Base-by-base conservation (phyloP, 2,797 vertebrate genomes). In the Sciaenops ocellatus region DNA sequence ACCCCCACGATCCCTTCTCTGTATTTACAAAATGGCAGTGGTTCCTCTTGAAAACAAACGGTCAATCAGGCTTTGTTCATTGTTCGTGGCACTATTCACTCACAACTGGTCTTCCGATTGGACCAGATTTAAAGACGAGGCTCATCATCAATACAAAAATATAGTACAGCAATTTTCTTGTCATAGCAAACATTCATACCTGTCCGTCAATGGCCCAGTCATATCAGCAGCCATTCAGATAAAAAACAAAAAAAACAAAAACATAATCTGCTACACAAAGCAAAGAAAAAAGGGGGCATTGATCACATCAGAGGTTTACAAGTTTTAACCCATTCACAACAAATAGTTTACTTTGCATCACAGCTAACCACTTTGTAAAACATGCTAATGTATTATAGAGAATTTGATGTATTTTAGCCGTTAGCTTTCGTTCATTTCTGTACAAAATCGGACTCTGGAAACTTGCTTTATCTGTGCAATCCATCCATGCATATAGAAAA, bases 161-260 rank as follows among this genome's bases (percentile, higher is more conserved):
- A 94, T 90, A 92, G 86, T 92, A 92, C 92, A 92, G 90, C 88
- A 91, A 82, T 82, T 90, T 85, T 90, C 84, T 90, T 90, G 87
- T 92, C 92, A 91, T 86, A 89, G 88, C 91, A 91, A 93, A 94
- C 91, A 94, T 94, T 94, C 92, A 93, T 90, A 85, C 85, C 79
- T 90, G 92, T 92, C 91, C 69, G 60, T 90, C 73, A 79, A 80
- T 82, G 86, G 87, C 85, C 77, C 73, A 73, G 79, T 83, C 67
- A 52, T 69, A 76, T 81, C 78, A 87, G 85, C 79, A 83, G 90
- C 88, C 87, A 78, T 81, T 83, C 73, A 77, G 55, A 76, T 48
- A 16, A 24, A 34, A 60, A 30, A 56, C 11, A 22, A 71, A 52
- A 50, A 52, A 46, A 56, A 54, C 18, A 18, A 55, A 46, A 65